Evolutionary conservation across 2,797 vertebrate species (phyloP).

Genomic region (Rhinoraja longicauda): DNA sequence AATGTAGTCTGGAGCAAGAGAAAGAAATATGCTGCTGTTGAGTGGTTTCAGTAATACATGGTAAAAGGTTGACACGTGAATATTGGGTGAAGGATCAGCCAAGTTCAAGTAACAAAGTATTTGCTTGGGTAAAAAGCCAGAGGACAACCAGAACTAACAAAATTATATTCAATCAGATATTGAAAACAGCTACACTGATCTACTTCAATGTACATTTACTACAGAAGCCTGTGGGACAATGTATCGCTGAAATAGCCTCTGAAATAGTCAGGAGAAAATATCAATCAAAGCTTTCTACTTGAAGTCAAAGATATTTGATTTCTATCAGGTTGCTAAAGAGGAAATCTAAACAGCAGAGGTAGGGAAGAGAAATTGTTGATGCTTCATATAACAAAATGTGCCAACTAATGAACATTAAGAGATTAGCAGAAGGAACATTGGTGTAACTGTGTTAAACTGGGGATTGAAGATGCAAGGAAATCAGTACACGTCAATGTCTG

Average conservation of each 20-base stretch:
- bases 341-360: neutral
- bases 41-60: neutral
- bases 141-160: neutral
- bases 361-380: neutral
- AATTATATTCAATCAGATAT: neutral
- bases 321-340: neutral
- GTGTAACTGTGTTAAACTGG: neutral
- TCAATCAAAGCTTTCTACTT: neutral
- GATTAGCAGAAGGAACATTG: neutral
- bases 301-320: neutral
- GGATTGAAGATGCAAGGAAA: neutral
- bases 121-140: neutral
- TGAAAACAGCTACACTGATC: neutral
- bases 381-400: neutral
- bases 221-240: neutral
- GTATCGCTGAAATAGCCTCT: neutral
- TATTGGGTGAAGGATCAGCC: neutral
- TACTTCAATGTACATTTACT: neutral
- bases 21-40: neutral
- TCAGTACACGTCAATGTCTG: neutral
- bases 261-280: neutral
- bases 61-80: neutral
- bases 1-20: neutral
- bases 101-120: neutral
- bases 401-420: neutral